Evolutionary conservation across 2,797 vertebrate species (phyloP).

Genomic region (Brachymystax lenok): DNA sequence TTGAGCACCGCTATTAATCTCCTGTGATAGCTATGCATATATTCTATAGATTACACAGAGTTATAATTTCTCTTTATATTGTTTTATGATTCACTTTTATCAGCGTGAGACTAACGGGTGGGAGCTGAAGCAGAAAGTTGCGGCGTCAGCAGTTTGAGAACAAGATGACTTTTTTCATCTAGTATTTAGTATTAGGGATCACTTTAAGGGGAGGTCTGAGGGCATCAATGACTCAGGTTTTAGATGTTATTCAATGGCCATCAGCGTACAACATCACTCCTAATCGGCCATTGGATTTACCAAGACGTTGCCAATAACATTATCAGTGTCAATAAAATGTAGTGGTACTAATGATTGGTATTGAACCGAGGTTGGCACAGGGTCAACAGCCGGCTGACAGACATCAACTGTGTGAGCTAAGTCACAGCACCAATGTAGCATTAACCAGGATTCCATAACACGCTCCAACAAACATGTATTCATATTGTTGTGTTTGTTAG

Average conservation of each 20-base stretch:
- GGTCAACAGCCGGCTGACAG: neutral
- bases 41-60: constrained; percentile 58
- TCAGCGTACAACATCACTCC: neutral
- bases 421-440: neutral
- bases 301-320: neutral
- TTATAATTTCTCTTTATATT: constrained; percentile 64
- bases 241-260: neutral
- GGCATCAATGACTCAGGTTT: constrained; percentile 12
- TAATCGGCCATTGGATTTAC: neutral
- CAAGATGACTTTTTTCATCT: constrained; percentile 19
- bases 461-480: neutral
- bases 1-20: constrained; percentile 56
- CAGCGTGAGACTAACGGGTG: constrained; percentile 54
- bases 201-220: neutral
- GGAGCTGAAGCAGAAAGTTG: constrained; percentile 56
- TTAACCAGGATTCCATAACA: neutral
- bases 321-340: neutral
- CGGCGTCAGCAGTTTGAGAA: constrained; percentile 54
- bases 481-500: neutral
- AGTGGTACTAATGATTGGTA: neutral
- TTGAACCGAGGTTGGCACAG: neutral
- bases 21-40: constrained; percentile 56
- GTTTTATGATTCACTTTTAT: constrained; percentile 65
- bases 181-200: constrained; percentile 16
- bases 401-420: neutral